Evolutionary conservation across 2,113 vertebrate genomes (phyloP).

Genomic region (Epinephelus cyanopodus): DNA sequence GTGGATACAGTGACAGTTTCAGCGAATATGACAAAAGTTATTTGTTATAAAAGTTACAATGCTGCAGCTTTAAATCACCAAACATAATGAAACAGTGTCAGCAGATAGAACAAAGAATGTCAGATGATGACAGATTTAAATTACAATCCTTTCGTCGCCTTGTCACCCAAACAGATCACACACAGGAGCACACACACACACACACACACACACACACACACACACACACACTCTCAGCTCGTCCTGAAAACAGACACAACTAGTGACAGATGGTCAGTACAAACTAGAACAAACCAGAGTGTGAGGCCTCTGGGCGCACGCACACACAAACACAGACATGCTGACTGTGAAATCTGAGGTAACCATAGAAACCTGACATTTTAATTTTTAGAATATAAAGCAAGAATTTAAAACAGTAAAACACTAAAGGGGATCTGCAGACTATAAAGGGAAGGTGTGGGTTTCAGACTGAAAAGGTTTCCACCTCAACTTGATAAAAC

Average conservation of each 20-base stretch:
- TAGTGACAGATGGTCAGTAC: conserved; percentile 26
- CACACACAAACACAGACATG: not conserved
- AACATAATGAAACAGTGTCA: not conserved
- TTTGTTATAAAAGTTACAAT: no score
- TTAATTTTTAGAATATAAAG: not conserved
- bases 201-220: not conserved
- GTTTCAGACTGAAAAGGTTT: no score
- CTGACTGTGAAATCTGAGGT: not conserved
- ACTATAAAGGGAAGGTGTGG: not conserved
- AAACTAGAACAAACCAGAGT: conserved; percentile 12
- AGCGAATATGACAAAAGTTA: no score
- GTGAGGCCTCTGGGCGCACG: not conserved
- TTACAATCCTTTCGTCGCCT: not conserved
- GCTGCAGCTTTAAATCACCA: not conserved
- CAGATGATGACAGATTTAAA: not conserved
- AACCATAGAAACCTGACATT: conserved; percentile 13
- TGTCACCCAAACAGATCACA: not conserved
- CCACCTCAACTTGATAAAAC: no score
- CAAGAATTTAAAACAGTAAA: not conserved
- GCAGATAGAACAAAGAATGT: not conserved
- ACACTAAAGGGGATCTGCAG: not conserved
- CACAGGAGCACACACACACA: not conserved
- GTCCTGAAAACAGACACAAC: not conserved
- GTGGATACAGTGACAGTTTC: no score
- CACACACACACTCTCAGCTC: not conserved